A percentile compares a stretch with the other conserved stretches of the same genome.
These are phyloP conservation scores for honey bee (Apis mellifera) DNA, from an alignment of 1,140 invertebrate species.

Conservation along the genomic window DNA sequence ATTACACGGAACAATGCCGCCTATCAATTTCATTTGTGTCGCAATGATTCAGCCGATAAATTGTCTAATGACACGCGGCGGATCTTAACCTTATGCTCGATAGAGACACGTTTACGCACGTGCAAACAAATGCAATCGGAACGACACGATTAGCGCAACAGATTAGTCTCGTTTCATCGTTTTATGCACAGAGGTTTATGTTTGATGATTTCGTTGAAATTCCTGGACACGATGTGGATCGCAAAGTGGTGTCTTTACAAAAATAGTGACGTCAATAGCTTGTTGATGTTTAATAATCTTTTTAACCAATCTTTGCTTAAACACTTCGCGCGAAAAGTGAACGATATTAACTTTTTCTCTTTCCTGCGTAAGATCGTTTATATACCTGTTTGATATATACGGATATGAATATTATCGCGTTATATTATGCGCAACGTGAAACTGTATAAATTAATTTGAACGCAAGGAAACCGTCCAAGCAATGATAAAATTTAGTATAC, in stretches of 20 bases:
- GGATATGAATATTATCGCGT: neutral
- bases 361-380: neutral
- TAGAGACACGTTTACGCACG: conserved; percentile 30
- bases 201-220: neutral
- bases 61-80: conserved; percentile 56
- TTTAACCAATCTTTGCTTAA: neutral
- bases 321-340: neutral
- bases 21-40: conserved; percentile 57
- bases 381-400: neutral
- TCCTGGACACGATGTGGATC: neutral
- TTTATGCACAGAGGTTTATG: neutral
- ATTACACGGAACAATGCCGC: conserved; percentile 31
- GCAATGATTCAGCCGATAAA: conserved; percentile 66
- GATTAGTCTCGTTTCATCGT: neutral
- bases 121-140: conserved; percentile 40
- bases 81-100: conserved; percentile 23
- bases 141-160: conserved; percentile 24
- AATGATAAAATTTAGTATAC: no score
- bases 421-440: no score
- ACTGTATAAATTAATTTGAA: no score
- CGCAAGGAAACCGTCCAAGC: no score
- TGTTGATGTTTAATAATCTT: neutral
- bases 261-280: neutral
- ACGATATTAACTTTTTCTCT: neutral
- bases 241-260: neutral